A percentile compares a stretch with the other conserved stretches of the same genome.
Evolutionary conservation across 1,140 invertebrate species (phyloP).

Genomic region (Propsilocerus akamusi): DNA sequence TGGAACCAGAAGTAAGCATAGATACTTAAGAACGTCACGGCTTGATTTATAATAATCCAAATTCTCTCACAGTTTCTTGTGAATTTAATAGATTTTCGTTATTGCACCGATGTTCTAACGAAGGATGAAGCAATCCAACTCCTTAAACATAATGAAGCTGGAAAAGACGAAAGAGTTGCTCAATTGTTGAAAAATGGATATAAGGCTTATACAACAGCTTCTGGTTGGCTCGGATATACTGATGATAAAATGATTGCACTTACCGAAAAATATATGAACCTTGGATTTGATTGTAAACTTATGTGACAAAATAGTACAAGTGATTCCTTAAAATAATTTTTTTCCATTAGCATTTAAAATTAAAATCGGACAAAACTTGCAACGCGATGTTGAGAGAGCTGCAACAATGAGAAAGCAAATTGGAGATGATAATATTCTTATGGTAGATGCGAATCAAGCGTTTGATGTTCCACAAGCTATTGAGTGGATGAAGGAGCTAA

Average conservation of each 20-base stretch:
- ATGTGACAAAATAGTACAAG: too few species aligned
- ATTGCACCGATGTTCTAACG: constrained; percentile 61
- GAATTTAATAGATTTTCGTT: constrained; percentile 70
- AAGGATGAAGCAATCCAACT: constrained; percentile 61
- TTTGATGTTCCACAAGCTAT: constrained; percentile 77
- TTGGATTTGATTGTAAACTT: constrained; percentile 63
- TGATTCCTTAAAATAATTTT: too few species aligned
- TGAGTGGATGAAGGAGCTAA: constrained; percentile 63
- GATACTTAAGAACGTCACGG: too few species aligned
- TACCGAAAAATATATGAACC: constrained; percentile 47
- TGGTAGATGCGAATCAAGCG: constrained; percentile 84
- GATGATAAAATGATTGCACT: constrained; percentile 45
- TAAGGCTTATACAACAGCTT: constrained; percentile 62
- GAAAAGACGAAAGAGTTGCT: constrained; percentile 38
- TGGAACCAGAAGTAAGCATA: constrained; percentile 48
- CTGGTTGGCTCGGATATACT: constrained; percentile 63
- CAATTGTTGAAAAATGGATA: constrained; percentile 40
- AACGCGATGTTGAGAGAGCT: constrained; percentile 56
- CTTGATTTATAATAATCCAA: not conserved
- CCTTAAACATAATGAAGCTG: constrained; percentile 35
- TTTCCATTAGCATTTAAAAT: constrained; percentile 80
- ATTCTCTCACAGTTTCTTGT: constrained; percentile 33
- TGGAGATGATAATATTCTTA: constrained; percentile 49
- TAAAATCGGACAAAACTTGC: constrained; percentile 70
- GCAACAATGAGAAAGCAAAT: constrained; percentile 54